Conservation (phyloP, 2,113 vertebrate species). For the Misgurnus mizolepis region DNA sequence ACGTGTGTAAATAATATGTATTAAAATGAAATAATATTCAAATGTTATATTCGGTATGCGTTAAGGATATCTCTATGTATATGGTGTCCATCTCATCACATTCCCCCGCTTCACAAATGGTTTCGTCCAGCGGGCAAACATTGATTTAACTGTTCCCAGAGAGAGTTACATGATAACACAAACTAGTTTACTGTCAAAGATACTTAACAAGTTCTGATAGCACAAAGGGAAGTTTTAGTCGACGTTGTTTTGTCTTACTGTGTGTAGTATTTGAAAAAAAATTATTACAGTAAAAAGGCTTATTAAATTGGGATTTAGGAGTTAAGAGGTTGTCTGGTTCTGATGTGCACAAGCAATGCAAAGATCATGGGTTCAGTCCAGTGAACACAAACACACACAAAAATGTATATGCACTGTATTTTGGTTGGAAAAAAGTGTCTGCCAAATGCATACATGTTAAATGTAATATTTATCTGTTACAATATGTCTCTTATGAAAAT, state of each 20-base stretch:
- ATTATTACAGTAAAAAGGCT: neutral
- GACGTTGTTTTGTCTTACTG: neutral
- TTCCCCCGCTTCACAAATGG: slow-evolving; percentile 38
- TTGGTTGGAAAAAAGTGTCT: no score
- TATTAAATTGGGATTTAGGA: neutral
- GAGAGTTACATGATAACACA: slow-evolving; percentile 52
- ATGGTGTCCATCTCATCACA: neutral
- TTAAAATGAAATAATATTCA: neutral
- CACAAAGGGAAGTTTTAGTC: neutral
- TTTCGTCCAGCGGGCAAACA: slow-evolving; percentile 48
- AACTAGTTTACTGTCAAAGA: slow-evolving; percentile 19
- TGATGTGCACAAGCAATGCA: neutral
- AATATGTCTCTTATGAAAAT: neutral
- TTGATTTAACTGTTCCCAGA: slow-evolving; percentile 62
- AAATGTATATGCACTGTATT: no score
- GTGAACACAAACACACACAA: no score
- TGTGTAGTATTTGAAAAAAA: neutral
- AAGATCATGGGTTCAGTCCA: no score
- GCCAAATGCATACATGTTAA: no score
- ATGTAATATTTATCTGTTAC: neutral
- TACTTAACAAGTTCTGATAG: neutral
- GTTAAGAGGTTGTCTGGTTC: neutral
- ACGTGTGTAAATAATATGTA: no score
- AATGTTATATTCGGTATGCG: neutral
- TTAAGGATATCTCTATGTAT: neutral